Evolutionary conservation across 2,797 vertebrate species (phyloP).

Genomic region (Nasua narica): DNA sequence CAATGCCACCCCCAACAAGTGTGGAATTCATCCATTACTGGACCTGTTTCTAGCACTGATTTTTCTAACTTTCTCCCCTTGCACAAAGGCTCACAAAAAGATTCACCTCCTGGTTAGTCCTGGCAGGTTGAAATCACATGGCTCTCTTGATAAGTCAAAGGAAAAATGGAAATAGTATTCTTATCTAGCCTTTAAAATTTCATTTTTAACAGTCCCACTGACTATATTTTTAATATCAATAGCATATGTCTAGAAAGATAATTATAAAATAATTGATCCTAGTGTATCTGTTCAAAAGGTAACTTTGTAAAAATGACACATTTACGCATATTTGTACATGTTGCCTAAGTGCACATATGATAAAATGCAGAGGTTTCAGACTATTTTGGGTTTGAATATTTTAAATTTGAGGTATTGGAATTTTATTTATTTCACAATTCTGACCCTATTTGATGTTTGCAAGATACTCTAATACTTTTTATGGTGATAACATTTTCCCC

Average conservation of each 20-base stretch:
- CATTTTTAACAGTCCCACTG: background rate
- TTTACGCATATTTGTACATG: background rate
- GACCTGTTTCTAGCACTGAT: background rate
- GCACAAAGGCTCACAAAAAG: background rate
- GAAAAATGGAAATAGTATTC: background rate
- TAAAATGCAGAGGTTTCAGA: background rate
- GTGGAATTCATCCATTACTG: background rate
- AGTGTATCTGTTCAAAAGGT: background rate
- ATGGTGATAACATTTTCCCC: background rate
- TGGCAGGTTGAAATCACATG: background rate
- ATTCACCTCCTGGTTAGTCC: background rate
- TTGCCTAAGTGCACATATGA: background rate
- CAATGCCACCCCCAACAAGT: background rate
- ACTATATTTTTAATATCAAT: background rate
- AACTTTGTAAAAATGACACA: background rate
- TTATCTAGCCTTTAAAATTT: background rate
- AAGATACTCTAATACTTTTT: background rate
- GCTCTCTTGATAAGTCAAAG: background rate
- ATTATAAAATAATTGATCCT: background rate
- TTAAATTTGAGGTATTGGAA: background rate
- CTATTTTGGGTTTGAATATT: background rate
- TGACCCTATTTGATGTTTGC: background rate
- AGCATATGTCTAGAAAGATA: background rate
- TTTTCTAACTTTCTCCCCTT: background rate
- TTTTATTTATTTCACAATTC: background rate